A percentile compares a stretch with the other conserved stretches of the same genome.
Conservation (phyloP, 2,113 vertebrate species). For the Protobothrops mucrosquamatus region DNA sequence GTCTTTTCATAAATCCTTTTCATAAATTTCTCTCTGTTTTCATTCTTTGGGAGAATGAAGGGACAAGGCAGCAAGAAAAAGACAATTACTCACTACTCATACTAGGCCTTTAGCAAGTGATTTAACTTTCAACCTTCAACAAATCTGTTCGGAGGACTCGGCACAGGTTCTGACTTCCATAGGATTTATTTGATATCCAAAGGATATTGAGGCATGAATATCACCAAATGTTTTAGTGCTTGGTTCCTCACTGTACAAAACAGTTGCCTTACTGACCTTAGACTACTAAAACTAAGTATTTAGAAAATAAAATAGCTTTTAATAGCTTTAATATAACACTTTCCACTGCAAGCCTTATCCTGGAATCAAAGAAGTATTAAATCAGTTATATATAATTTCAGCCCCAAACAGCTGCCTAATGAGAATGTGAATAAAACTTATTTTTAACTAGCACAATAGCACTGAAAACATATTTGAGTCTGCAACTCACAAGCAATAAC, state of each 20-base stretch:
- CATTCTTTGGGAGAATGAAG: not conserved
- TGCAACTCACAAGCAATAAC: not conserved
- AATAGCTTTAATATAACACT: not conserved
- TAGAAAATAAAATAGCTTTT: not conserved
- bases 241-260: not conserved
- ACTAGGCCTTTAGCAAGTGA: not conserved
- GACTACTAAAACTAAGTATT: not conserved
- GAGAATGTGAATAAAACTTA: slow-evolving; percentile 54
- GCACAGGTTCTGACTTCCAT: not conserved
- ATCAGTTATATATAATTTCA: not conserved
- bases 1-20: not conserved
- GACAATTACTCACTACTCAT: not conserved
- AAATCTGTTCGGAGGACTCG: not conserved
- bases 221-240: not conserved
- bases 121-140: slow-evolving; percentile 2
- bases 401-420: slow-evolving; percentile 56
- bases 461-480: slow-evolving; percentile 52
- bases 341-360: slow-evolving; percentile 16
- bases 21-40: not conserved
- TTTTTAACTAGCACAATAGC: slow-evolving; percentile 36
- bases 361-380: not conserved
- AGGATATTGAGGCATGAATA: not conserved
- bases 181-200: not conserved
- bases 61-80: not conserved
- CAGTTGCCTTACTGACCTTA: not conserved